phyloP scores from a whole-genome alignment of 1,140 invertebrate genomes.

The Medauroidea extradentata region DNA sequence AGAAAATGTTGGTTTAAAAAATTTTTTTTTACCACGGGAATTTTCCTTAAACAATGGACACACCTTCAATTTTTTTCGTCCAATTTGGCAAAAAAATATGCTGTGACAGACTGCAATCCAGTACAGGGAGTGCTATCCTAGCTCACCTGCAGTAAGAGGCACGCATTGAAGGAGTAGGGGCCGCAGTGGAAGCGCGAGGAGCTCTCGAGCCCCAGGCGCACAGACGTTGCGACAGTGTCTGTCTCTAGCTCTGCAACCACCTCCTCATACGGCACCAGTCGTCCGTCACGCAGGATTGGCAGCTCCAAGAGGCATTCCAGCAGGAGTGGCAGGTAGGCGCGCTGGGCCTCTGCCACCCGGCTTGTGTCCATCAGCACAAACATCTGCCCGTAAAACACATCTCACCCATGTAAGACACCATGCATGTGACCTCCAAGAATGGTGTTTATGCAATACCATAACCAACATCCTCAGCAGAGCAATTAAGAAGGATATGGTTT shows the following conservation, averaged over 20 bases:
- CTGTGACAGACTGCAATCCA: too few relatives aligned
- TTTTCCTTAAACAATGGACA: too few relatives aligned
- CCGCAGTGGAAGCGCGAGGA: constrained; percentile 56
- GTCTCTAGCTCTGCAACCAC: constrained; percentile 70
- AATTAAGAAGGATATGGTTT: too few relatives aligned
- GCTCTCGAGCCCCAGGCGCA: constrained; percentile 56
- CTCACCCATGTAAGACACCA: too few relatives aligned
- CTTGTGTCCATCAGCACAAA: constrained; percentile 68
- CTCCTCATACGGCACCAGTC: constrained; percentile 61
- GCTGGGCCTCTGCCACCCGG: constrained; percentile 51
- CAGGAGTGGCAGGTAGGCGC: constrained; percentile 67
- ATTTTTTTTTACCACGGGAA: too few relatives aligned
- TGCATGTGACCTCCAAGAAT: too few relatives aligned
- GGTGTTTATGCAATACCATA: too few relatives aligned
- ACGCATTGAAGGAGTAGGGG: constrained; percentile 53
- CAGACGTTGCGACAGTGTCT: constrained; percentile 60
- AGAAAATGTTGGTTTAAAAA: too few relatives aligned
- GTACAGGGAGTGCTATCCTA: too few relatives aligned
- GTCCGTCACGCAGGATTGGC: constrained; percentile 53
- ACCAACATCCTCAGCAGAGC: too few relatives aligned
- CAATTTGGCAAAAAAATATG: too few relatives aligned
- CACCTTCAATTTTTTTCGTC: too few relatives aligned
- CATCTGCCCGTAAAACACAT: constrained; percentile 42
- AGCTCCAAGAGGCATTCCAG: constrained; percentile 66
- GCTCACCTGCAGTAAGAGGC: constrained; percentile 40